phyloP scores from a whole-genome alignment of 2,113 vertebrate species.

The Stegostoma tigrinum region DNA sequence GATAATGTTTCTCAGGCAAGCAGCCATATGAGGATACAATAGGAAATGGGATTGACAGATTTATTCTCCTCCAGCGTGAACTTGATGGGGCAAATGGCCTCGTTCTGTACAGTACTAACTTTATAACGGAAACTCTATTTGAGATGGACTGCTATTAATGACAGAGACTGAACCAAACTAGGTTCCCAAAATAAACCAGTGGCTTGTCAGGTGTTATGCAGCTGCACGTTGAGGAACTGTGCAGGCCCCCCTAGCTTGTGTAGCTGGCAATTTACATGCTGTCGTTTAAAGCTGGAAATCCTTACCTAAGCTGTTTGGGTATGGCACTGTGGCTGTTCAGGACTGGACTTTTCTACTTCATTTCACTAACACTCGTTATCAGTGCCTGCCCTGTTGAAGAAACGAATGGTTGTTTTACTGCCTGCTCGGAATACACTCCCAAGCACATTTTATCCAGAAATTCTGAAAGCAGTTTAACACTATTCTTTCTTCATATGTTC shows the following conservation, averaged over 20 bases:
- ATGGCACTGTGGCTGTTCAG: neutral
- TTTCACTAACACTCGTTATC: neutral
- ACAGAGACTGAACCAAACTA: neutral
- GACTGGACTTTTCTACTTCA: neutral
- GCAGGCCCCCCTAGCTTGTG: neutral
- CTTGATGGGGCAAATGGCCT: too few species aligned
- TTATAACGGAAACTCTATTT: neutral
- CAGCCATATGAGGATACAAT: neutral
- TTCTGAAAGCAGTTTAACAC: neutral
- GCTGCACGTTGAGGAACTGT: neutral
- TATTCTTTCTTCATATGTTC: neutral
- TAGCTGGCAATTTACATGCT: neutral
- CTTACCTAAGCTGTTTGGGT: neutral
- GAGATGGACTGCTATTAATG: neutral
- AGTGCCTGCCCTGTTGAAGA: neutral
- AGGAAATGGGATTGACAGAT: too few species aligned
- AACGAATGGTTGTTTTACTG: neutral
- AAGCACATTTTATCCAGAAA: neutral
- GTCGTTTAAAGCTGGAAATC: neutral
- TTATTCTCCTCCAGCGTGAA: too few species aligned
- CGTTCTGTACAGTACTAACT: too few species aligned
- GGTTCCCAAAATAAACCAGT: neutral
- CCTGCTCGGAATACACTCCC: neutral
- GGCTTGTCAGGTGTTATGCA: neutral
- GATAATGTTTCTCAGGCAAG: neutral